Base-by-base conservation (phyloP, 2,888 invertebrate species). In the Lysandra coridon region DNA sequence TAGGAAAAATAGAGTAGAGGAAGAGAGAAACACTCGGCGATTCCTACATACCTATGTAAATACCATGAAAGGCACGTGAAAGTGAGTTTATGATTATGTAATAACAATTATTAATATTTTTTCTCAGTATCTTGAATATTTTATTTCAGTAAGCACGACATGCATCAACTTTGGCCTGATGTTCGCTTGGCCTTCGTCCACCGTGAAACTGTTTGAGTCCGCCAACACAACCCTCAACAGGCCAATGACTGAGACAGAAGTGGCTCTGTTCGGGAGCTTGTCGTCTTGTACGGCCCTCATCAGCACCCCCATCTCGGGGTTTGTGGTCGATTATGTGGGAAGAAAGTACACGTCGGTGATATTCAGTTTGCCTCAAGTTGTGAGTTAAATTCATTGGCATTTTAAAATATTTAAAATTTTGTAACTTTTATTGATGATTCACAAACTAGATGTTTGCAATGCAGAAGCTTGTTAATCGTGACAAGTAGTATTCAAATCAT, bases 111-210 rank as follows among this genome's bases (percentile, higher is more conserved):
- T 5, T 37, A 37, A 37, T 37, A 37, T 37, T 37, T 37, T 33
- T 37, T 37, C 37, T 4, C 3, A 37, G 37, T 49, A 49, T 14
- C 57, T 57, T 73, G 37, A 14, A 57, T 74, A 53, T 60, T 77
- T 49, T 75, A 4, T 82, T 81, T 33, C 80, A 86, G 86, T 84
- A 69, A 84, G 85, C 80, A 83, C 80, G 75, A 73, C 82, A 37
- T 84, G 83, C 33, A 64, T 84, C 33, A 82, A 76, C 17, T 53
- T 85, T 80, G 84, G 84, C 2, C 23, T 85, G 7, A 83, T 85
- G 76, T 84, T 83, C 60, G 78, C 84, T 30, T 86, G 84, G 85
- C 85, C 86, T 0, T 85, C 86, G 0, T 85, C 84, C 2, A 85
- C 85, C 0, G 77, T 83, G 23, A 80, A 77, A 40, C 78, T 84